Conservation (phyloP, 1,140 invertebrate genomes). For the Melipona quadrifasciata region DNA sequence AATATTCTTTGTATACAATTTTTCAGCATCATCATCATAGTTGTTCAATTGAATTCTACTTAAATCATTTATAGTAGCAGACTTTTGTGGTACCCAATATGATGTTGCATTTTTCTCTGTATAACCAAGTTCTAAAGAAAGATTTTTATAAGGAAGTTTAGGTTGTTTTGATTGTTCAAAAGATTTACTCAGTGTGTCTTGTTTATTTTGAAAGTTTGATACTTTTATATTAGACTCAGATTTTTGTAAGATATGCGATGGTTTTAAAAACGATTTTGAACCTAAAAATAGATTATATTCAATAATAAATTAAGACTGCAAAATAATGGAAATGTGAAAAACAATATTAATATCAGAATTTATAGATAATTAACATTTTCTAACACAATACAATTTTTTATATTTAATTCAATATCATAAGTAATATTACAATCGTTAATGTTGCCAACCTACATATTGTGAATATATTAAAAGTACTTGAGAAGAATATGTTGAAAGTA, state of each 20-base stretch:
- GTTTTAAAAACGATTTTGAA: slow-evolving; percentile 39
- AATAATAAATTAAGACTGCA: slow-evolving; percentile 1
- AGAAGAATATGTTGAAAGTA: slow-evolving; percentile 29
- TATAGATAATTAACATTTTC: neutral
- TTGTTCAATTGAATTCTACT: slow-evolving; percentile 62
- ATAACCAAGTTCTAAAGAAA: slow-evolving; percentile 62
- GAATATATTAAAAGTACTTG: neutral
- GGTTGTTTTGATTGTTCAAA: slow-evolving; percentile 50
- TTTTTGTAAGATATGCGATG: slow-evolving; percentile 37
- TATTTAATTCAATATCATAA: slow-evolving; percentile 37
- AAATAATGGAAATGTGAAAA: neutral
- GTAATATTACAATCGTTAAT: slow-evolving; percentile 51
- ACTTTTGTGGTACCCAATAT: slow-evolving; percentile 61
- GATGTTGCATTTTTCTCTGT: slow-evolving; percentile 37
- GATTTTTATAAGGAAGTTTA: slow-evolving; percentile 55
- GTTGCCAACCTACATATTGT: slow-evolving; percentile 51
- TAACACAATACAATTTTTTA: slow-evolving; percentile 13
- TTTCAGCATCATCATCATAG: slow-evolving; percentile 65
- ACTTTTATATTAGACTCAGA: slow-evolving; percentile 25
- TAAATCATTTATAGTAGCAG: slow-evolving; percentile 71
- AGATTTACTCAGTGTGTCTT: slow-evolving; percentile 58
- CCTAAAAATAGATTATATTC: slow-evolving; percentile 37
- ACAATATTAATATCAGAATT: neutral
- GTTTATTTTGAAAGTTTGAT: slow-evolving; percentile 48
- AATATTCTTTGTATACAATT: slow-evolving; percentile 73